These are phyloP conservation scores for Sus cebifrons DNA, from an alignment of 2,797 vertebrate species.

Conservation along the genomic window DNA sequence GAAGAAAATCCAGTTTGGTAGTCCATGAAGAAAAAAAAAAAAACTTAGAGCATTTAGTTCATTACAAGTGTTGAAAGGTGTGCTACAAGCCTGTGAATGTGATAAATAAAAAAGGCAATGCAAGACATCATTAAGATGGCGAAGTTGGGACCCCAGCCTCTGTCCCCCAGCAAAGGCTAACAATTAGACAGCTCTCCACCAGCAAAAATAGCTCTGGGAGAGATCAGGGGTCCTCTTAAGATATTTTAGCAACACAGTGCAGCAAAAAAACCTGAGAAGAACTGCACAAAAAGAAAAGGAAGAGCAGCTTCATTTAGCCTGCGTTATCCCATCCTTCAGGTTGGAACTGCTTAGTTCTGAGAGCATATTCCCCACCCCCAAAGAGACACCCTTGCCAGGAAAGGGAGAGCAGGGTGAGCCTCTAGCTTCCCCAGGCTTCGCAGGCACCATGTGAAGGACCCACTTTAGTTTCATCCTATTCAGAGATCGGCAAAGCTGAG, in stretches of 20 bases:
- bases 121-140: not conserved
- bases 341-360: not conserved
- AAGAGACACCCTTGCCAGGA: not conserved
- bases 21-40: not conserved
- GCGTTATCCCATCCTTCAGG: not conserved
- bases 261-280: not conserved
- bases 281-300: not conserved
- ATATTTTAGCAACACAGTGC: not conserved
- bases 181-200: not conserved
- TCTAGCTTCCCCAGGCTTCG: not conserved
- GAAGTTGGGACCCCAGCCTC: not conserved
- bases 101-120: not conserved
- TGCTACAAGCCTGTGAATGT: not conserved
- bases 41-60: not conserved
- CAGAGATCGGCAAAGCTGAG: not conserved
- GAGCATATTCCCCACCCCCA: not conserved
- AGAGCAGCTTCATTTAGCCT: not conserved
- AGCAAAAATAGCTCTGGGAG: not conserved
- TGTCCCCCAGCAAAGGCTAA: not conserved
- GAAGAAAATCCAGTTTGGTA: slow-evolving; percentile 29
- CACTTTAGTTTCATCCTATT: not conserved
- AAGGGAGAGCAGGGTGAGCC: not conserved
- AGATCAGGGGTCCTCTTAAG: not conserved
- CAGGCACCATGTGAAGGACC: not conserved
- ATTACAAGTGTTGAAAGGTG: not conserved